Conservation (phyloP, 2,888 invertebrate species). For the Drosophila vallismaia region DNA sequence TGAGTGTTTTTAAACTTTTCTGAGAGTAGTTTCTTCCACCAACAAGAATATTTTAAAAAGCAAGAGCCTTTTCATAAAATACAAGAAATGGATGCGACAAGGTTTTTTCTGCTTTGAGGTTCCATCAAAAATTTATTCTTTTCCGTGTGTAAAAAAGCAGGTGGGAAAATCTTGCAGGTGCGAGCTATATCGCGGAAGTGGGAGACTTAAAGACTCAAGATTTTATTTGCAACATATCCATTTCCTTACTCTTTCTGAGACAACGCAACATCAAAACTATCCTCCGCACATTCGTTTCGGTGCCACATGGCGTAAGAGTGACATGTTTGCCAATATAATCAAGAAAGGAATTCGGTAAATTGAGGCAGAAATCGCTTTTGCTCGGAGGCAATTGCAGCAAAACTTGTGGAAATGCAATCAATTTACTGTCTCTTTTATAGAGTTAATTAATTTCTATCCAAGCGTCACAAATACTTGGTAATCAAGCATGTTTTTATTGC, state of each 20-base stretch:
- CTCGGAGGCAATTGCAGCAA: constrained; percentile 4
- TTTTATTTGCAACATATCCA: constrained; percentile 12
- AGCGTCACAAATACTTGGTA: background rate
- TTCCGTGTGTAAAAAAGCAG: constrained; percentile 45
- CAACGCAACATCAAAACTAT: constrained; percentile 1
- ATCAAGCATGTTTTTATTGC: background rate
- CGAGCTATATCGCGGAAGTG: constrained; percentile 38
- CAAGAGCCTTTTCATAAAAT: background rate
- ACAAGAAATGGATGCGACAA: constrained; percentile 6
- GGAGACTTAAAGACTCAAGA: background rate
- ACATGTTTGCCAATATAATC: constrained; percentile 20
- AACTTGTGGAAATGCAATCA: constrained; percentile 5
- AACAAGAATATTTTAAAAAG: background rate
- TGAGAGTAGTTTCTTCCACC: background rate
- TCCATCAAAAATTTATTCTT: constrained; percentile 57
- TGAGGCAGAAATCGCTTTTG: constrained; percentile 30
- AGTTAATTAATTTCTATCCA: constrained; percentile 24
- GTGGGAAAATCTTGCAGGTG: constrained; percentile 27
- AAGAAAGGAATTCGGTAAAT: background rate
- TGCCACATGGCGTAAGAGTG: constrained; percentile 55
- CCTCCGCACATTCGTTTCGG: constrained; percentile 17
- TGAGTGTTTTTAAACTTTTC: background rate
- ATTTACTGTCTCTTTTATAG: background rate
- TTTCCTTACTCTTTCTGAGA: background rate
- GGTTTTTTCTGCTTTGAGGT: constrained; percentile 13